Conservation (phyloP, 35 echinoderm and acorn worm genomes). For the Ptychodera flava region DNA sequence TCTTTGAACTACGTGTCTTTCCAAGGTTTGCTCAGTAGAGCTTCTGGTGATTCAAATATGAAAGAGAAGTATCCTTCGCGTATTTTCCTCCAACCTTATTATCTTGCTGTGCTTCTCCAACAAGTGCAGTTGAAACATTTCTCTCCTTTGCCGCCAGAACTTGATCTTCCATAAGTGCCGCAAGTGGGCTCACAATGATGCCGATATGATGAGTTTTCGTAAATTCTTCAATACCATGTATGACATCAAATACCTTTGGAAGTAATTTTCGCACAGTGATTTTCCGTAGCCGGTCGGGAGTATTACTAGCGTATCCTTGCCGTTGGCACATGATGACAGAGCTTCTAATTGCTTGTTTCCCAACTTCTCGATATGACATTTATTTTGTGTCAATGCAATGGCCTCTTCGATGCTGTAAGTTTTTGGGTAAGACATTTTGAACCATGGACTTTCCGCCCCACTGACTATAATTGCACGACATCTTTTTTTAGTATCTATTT, state of each 20-base stretch:
- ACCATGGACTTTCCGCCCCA: too few species aligned
- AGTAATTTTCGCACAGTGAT: background rate
- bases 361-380: too few species aligned
- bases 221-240: background rate
- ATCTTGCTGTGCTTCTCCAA: background rate
- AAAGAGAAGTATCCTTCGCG: background rate
- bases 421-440: too few species aligned
- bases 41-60: background rate
- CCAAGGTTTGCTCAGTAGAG: background rate
- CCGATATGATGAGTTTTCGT: background rate
- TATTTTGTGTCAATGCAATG: too few species aligned
- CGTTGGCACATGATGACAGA: too few species aligned
- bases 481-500: too few species aligned
- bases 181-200: background rate
- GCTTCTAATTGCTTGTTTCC: too few species aligned
- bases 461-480: too few species aligned
- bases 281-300: background rate
- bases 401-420: too few species aligned
- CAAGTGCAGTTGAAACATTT: background rate
- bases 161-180: background rate
- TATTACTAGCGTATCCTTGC: background rate
- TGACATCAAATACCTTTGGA: background rate
- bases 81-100: background rate
- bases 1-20: background rate
- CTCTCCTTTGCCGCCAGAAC: background rate